Percentiles rank a stretch among this genome's conserved stretches.
These are phyloP conservation scores for Tipula confusa DNA, from an alignment of 2,888 invertebrate genomes.

Conservation along the genomic window DNA sequence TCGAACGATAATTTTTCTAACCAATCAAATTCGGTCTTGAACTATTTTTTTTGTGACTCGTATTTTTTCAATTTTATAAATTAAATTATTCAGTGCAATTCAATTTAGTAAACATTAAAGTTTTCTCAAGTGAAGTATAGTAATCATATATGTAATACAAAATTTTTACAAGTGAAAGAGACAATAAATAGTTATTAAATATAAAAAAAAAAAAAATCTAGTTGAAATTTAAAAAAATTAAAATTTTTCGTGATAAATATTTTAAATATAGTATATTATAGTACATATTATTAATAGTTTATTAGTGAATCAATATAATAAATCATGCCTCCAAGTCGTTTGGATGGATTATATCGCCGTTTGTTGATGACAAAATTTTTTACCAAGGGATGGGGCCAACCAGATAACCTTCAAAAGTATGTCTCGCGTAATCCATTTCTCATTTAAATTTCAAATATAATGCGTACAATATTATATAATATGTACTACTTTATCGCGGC, in stretches of 20 bases:
- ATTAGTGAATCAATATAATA: not conserved
- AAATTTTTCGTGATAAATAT: not conserved
- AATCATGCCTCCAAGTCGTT: constrained; percentile 56
- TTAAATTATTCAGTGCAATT: not conserved
- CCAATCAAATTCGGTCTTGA: not conserved
- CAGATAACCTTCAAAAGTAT: constrained; percentile 82
- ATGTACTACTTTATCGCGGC: not conserved
- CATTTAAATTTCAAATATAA: not conserved
- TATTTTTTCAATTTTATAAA: constrained; percentile 3
- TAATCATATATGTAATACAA: too few species aligned
- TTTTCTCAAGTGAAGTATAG: not conserved
- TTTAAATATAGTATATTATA: not conserved
- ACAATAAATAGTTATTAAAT: not conserved
- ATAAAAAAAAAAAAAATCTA: not conserved
- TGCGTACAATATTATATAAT: not conserved
- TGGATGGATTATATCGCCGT: constrained; percentile 80
- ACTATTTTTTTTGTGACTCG: not conserved
- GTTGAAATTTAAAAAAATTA: not conserved
- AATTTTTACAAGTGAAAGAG: not conserved
- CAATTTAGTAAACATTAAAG: not conserved
- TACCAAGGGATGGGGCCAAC: constrained; percentile 94
- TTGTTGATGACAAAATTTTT: constrained; percentile 87
- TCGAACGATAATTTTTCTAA: not conserved
- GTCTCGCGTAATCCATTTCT: constrained; percentile 21
- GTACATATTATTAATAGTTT: not conserved